Evolutionary conservation across 2,113 vertebrate species (phyloP).

Genomic region (Gobius niger): DNA sequence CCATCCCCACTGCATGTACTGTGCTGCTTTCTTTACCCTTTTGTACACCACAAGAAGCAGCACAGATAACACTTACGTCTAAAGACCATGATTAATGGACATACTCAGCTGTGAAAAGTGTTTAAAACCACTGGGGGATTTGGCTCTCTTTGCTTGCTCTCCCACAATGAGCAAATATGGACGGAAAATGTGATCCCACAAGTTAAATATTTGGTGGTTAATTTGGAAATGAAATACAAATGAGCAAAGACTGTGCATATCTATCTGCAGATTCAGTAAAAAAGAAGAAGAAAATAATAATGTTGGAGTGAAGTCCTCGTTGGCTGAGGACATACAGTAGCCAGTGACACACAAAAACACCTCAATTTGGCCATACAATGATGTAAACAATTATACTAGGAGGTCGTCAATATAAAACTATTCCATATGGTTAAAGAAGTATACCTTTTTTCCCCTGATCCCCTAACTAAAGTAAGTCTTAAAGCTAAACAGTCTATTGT

Average conservation of each 20-base stretch:
- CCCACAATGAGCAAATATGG: constrained; percentile 3
- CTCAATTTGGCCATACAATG: too few relatives aligned
- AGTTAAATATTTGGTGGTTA: constrained; percentile 4
- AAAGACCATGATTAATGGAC: constrained; percentile 35
- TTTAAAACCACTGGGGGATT: background rate
- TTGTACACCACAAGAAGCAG: constrained; percentile 28
- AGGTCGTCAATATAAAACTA: too few relatives aligned
- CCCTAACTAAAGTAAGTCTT: too few relatives aligned
- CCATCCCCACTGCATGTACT: background rate
- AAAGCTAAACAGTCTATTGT: too few relatives aligned
- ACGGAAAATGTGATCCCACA: constrained; percentile 2
- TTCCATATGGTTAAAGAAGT: too few relatives aligned
- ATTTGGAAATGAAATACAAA: constrained; percentile 19
- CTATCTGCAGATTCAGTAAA: background rate
- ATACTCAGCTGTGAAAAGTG: constrained; percentile 26
- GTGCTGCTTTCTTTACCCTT: constrained; percentile 22
- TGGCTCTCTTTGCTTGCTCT: constrained; percentile 1
- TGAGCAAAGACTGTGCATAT: constrained; percentile 9
- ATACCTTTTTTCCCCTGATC: too few relatives aligned
- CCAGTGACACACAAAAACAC: too few relatives aligned
- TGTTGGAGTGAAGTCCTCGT: too few relatives aligned
- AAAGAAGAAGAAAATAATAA: background rate
- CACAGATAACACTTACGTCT: constrained; percentile 39
- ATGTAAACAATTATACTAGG: too few relatives aligned
- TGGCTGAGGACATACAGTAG: too few relatives aligned